Percentiles rank a stretch among this genome's conserved stretches.
These are phyloP conservation scores for Ellobius talpinus DNA, from an alignment of 2,113 vertebrate species.

Conservation along the genomic window DNA sequence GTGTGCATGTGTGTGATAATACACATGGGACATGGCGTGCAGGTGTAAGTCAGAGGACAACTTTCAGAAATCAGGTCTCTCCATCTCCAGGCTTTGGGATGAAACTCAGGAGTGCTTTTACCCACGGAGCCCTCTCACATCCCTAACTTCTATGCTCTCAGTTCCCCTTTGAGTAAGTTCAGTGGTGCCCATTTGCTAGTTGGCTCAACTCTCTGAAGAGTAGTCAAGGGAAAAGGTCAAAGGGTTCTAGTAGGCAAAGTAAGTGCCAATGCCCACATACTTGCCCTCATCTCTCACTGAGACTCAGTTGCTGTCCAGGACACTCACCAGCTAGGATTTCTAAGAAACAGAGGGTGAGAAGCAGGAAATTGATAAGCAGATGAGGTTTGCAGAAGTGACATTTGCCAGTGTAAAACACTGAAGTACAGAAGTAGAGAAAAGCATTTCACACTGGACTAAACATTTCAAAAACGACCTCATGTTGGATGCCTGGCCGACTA, in stretches of 20 bases:
- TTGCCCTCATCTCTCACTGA: background rate
- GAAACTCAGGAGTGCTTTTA: background rate
- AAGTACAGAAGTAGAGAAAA: conserved; percentile 42
- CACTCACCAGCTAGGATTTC: background rate
- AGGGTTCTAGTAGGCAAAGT: background rate
- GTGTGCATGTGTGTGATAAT: background rate
- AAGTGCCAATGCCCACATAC: background rate
- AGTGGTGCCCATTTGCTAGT: background rate
- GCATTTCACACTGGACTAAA: background rate
- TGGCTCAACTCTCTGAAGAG: background rate
- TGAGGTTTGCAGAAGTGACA: background rate
- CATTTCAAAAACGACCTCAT: conserved; percentile 28
- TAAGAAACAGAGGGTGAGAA: background rate
- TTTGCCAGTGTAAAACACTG: background rate
- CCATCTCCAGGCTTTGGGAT: background rate
- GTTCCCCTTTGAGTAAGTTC: conserved; percentile 28
- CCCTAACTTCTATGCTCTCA: background rate
- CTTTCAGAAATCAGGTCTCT: background rate
- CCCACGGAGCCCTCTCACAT: background rate
- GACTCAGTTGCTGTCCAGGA: background rate
- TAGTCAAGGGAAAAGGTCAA: background rate
- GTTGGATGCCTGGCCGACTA: background rate
- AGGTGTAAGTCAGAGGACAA: background rate
- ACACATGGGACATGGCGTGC: background rate
- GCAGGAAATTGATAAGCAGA: background rate